Evolutionary conservation across 2,888 invertebrate genomes (phyloP).

Genomic region (Priapulus caudatus): DNA sequence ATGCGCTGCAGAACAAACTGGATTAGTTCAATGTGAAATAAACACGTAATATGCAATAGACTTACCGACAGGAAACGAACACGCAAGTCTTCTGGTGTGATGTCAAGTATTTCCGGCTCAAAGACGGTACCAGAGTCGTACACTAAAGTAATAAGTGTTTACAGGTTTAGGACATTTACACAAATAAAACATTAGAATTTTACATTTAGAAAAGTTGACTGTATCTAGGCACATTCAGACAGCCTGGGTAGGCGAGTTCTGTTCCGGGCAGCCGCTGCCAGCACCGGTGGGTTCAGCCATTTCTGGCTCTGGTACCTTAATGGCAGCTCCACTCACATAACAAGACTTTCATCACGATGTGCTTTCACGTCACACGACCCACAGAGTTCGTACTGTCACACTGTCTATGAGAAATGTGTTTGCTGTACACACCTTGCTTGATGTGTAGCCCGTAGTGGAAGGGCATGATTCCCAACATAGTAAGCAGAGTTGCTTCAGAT

Average conservation of each 20-base stretch:
- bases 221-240: too few relatives aligned
- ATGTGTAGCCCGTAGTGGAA: slow-evolving; percentile 96
- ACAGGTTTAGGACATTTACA: too few relatives aligned
- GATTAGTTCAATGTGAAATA: background rate
- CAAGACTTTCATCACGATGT: too few relatives aligned
- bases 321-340: too few relatives aligned
- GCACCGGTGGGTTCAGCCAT: slow-evolving; percentile 44
- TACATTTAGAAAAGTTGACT: too few relatives aligned
- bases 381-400: too few relatives aligned
- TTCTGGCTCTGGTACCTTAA: slow-evolving; percentile 40
- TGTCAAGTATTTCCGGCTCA: slow-evolving; percentile 90
- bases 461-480: slow-evolving; percentile 99
- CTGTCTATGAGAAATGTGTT: too few relatives aligned
- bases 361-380: too few relatives aligned
- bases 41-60: slow-evolving; percentile 5
- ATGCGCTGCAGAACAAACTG: too few relatives aligned
- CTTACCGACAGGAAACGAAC: slow-evolving; percentile 64
- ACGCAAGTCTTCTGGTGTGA: slow-evolving; percentile 88
- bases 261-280: background rate
- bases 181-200: too few relatives aligned
- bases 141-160: slow-evolving; percentile 46
- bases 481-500: slow-evolving; percentile 93
- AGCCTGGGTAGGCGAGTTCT: background rate
- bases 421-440: slow-evolving; percentile 55
- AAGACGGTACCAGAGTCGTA: slow-evolving; percentile 98